Evolutionary conservation across 2,888 invertebrate species (phyloP).

Genomic region (Periphyllus acericola): DNA sequence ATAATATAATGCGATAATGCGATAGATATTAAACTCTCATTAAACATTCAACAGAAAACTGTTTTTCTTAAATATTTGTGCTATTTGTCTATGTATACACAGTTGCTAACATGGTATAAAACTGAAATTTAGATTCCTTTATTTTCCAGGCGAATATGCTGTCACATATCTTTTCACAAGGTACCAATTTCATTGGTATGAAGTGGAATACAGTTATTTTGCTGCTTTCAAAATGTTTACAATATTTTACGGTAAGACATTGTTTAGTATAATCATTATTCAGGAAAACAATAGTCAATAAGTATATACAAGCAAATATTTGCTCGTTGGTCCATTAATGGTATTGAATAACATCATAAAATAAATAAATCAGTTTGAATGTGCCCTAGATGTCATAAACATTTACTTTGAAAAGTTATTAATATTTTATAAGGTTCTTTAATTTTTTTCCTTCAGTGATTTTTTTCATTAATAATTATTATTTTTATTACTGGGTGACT

Average conservation of each 20-base stretch:
- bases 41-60: too few species aligned
- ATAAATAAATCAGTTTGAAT: not conserved
- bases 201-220: slow-evolving; percentile 64
- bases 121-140: not conserved
- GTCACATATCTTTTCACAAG: slow-evolving; percentile 64
- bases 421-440: slow-evolving; percentile 11
- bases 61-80: too few species aligned
- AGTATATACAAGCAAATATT: not conserved
- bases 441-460: too few species aligned
- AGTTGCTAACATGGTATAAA: not conserved
- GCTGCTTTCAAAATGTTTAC: slow-evolving; percentile 63
- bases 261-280: not conserved
- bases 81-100: too few species aligned
- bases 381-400: too few species aligned
- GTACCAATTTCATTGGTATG: slow-evolving; percentile 64
- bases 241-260: slow-evolving; percentile 63
- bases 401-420: not conserved
- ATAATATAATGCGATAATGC: too few species aligned
- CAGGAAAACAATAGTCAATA: not conserved
- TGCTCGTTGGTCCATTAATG: too few species aligned
- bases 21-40: too few species aligned
- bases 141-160: slow-evolving; percentile 64
- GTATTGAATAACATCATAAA: not conserved
- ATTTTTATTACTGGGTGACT: too few species aligned
- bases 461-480: too few species aligned